Percentiles rank a stretch among this genome's conserved stretches.
These are phyloP conservation scores for Carcharodon carcharias DNA, from an alignment of 2,797 vertebrate species.

Conservation along the genomic window DNA sequence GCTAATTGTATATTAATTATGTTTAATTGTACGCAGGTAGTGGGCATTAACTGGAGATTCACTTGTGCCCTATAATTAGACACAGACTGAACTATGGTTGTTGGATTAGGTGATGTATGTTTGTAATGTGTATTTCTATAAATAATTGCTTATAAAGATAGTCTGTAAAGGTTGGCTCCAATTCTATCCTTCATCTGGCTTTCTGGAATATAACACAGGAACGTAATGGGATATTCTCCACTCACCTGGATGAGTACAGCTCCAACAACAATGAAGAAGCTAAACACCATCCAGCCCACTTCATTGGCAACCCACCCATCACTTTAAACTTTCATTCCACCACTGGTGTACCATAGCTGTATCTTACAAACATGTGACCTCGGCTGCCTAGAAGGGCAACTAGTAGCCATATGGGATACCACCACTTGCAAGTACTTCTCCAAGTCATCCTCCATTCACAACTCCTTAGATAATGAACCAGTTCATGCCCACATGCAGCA, in stretches of 20 bases:
- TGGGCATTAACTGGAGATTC: too few relatives aligned
- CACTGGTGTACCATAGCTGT: not conserved
- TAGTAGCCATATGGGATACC: not conserved
- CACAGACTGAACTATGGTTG: not conserved
- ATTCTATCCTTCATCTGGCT: too few relatives aligned
- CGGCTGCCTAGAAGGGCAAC: not conserved
- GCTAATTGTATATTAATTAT: not conserved
- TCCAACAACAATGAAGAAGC: too few relatives aligned
- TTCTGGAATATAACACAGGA: not conserved
- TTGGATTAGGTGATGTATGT: not conserved
- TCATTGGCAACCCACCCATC: not conserved
- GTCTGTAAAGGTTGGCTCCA: not conserved
- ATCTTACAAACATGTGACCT: not conserved
- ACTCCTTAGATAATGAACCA: not conserved
- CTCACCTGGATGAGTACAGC: not conserved
- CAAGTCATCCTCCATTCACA: too few relatives aligned
- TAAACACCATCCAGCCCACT: not conserved
- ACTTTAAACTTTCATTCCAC: not conserved
- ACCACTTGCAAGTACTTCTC: too few relatives aligned
- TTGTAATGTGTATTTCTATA: not conserved
- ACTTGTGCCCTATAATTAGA: too few relatives aligned
- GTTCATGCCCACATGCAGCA: not conserved
- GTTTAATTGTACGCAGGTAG: not conserved
- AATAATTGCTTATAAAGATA: not conserved
- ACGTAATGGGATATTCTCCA: not conserved